Conservation (phyloP, 64 coral and sea anemone genomes). For the Dendrophyllia cribrosa region DNA sequence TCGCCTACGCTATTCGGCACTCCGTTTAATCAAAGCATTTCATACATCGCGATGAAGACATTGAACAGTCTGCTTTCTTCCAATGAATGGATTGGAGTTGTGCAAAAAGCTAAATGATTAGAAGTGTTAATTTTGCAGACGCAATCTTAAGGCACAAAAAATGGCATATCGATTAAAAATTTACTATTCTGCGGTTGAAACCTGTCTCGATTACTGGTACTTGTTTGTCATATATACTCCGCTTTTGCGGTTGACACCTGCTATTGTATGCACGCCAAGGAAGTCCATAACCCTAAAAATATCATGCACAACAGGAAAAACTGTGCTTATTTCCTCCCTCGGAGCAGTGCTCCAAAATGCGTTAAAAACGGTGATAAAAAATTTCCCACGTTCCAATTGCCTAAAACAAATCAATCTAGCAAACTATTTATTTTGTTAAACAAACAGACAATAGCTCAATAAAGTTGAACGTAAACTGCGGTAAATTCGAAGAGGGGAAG, state of each 20-base stretch:
- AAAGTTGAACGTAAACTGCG: background rate
- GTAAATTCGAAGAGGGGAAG: background rate
- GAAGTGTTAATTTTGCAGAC: background rate
- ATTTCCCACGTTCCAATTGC: background rate
- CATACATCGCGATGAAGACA: background rate
- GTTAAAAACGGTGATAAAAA: background rate
- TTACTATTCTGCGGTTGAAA: constrained; percentile 11
- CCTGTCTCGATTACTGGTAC: background rate
- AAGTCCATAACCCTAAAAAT: background rate
- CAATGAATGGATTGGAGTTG: background rate
- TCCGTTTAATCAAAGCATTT: background rate
- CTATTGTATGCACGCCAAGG: background rate
- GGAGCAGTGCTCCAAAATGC: background rate
- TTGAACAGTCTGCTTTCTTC: background rate
- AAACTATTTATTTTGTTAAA: constrained; percentile 19
- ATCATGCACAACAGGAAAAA: background rate
- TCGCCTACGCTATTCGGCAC: background rate
- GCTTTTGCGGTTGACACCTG: background rate
- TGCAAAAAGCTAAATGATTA: background rate
- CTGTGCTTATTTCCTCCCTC: background rate
- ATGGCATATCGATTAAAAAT: background rate
- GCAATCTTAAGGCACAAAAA: background rate
- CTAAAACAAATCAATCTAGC: background rate
- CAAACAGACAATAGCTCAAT: background rate
- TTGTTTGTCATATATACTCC: too few relatives aligned